A percentile compares a stretch with the other conserved stretches of the same genome.
Conservation (phyloP, 2,888 invertebrate genomes). For the Limnephilus rhombicus region DNA sequence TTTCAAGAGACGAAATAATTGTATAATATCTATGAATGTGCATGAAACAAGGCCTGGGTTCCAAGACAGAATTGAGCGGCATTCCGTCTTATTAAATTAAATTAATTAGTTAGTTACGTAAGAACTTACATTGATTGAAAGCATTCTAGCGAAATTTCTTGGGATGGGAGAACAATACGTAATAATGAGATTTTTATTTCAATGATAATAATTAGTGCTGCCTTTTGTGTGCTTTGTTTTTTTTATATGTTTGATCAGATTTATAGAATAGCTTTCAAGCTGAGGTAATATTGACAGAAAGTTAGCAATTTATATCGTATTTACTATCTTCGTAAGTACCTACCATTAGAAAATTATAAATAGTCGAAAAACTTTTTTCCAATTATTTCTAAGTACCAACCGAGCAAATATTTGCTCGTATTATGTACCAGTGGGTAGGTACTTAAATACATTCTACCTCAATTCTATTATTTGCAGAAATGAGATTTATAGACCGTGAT, state of each 20-base stretch:
- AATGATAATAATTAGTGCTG: background rate
- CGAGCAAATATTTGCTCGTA: background rate
- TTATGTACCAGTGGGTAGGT: background rate
- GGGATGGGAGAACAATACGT: too few species aligned
- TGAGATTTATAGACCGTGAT: too few species aligned
- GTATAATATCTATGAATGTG: too few species aligned
- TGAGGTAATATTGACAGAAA: background rate
- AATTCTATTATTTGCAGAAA: background rate
- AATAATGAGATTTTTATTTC: too few species aligned
- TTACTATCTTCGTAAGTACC: background rate
- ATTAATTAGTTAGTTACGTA: too few species aligned
- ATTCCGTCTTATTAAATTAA: too few species aligned
- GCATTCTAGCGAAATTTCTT: too few species aligned
- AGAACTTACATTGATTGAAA: too few species aligned
- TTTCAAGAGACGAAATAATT: too few species aligned
- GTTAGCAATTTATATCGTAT: background rate
- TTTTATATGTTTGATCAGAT: background rate
- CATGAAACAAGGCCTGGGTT: too few species aligned
- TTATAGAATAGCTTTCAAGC: background rate
- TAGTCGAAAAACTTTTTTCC: background rate
- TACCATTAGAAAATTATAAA: background rate
- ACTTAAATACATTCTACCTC: background rate
- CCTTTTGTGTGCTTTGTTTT: background rate
- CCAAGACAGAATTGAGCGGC: too few species aligned
- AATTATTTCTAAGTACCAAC: background rate